Conservation (phyloP, 1,140 invertebrate genomes). For the Meloidogyne floridensis region DNA sequence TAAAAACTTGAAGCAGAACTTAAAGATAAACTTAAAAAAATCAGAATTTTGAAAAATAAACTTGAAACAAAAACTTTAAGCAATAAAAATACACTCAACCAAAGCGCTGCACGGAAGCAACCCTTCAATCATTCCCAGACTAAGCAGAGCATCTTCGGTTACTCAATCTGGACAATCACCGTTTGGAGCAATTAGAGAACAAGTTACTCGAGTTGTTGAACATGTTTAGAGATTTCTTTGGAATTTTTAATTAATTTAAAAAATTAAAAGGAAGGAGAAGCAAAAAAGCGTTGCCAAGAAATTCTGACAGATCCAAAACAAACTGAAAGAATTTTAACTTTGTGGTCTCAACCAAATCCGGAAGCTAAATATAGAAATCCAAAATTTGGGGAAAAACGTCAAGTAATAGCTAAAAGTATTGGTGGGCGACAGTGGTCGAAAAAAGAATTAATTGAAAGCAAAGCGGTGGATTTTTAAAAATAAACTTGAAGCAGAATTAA, state of each 20-base stretch:
- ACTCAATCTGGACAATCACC: slow-evolving; percentile 47
- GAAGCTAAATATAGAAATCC: slow-evolving; percentile 44
- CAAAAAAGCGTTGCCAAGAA: slow-evolving; percentile 40
- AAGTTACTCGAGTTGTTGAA: slow-evolving; percentile 39
- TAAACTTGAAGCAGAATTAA: too few species aligned
- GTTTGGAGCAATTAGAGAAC: slow-evolving; percentile 46
- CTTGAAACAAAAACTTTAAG: background rate
- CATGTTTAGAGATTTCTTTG: slow-evolving; percentile 27
- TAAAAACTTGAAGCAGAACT: too few species aligned
- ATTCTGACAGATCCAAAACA: slow-evolving; percentile 44
- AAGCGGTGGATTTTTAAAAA: slow-evolving; percentile 2
- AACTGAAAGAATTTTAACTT: slow-evolving; percentile 44
- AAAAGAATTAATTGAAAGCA: slow-evolving; percentile 31
- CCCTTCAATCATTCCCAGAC: slow-evolving; percentile 9
- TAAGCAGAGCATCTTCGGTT: background rate
- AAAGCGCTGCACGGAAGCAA: background rate
- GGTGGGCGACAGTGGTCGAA: slow-evolving; percentile 41
- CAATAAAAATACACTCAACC: slow-evolving; percentile 22
- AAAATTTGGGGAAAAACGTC: slow-evolving; percentile 29
- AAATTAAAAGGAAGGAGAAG: slow-evolving; percentile 39
- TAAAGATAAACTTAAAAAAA: background rate
- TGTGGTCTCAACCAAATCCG: slow-evolving; percentile 39
- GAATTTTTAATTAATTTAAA: background rate
- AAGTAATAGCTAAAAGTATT: slow-evolving; percentile 29
- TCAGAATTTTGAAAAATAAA: slow-evolving; percentile 17